Evolutionary conservation across 2,888 invertebrate genomes (phyloP), one percentile per base, ranked within the genome.

Genomic region (Oscheius sp.): DNA sequence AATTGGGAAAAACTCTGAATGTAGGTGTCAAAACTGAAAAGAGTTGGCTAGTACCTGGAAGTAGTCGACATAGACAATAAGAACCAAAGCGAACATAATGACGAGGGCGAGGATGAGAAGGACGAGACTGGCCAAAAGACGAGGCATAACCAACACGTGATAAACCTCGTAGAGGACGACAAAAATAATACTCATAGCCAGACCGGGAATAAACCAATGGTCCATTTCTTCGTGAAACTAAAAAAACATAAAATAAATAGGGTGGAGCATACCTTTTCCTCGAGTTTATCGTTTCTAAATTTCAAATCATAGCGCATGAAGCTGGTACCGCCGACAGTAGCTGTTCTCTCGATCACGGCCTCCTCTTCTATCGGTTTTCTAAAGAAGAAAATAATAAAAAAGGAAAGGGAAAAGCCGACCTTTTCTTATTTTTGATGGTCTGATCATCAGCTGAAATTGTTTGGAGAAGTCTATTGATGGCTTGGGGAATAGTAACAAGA

Each of bases 1-100:
- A 87, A 87, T 59, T 87, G 85, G 35, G 86, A 86, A 73, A 87
- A 87, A 35, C 79, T 86, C 86, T 87, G 75, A 27, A 85, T 78
- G 21, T 56, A 7, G 13, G 16, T 5, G 16, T 49, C 21, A 41
- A n/a, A 3, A 9, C 41, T 16, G 9, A 21, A 29, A 16, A 13
- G 27, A 25, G 16, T 18, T 13, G 35, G 35, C 3, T 9, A 35
- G 35, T 35, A 86, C 86, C 76, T 87, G 84, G 73, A 87, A 87
- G 63, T 82, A 84, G 68, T 85, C 84, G 55, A 86, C 83, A 76
- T 87, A 88, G 25, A 87, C 84, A 79, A 85, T 84, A 25, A 86
- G 80, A 7, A 87, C 76, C 52, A 87, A 77, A 69, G 84, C 76
- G 73, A 87, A 87, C 84, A 87, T 84, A 16, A 85, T 58, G 5